Base-by-base conservation (phyloP, 2,797 vertebrate species). In the Eremophila alpestris region DNA sequence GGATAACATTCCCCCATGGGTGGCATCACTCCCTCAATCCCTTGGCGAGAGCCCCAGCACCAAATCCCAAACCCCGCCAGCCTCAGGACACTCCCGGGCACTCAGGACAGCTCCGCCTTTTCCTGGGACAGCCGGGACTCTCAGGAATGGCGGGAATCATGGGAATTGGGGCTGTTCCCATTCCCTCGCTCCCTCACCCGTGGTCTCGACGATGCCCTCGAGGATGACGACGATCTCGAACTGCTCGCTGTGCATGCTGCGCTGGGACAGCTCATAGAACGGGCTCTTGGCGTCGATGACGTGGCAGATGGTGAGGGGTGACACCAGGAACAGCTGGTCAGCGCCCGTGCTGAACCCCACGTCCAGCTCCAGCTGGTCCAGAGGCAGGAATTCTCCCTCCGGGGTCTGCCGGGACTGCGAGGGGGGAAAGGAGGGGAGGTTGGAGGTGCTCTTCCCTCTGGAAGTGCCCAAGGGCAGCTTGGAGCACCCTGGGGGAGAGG, bases 151-250 rank as follows among this genome's bases (percentile, higher is more conserved):
- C 36, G 36, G 36, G 36, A 36, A 36, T 36, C 36, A n/a, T n/a
- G n/a, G n/a, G n/a, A n/a, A n/a, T n/a, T n/a, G 36, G 36, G 36
- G 36, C 36, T 10, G 36, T 36, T 36, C 36, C 36, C 36, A 36
- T 36, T 36, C 36, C 36, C 36, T 36, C 36, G 10, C 36, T 36
- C 36, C 40, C 99, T 99, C 97, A 99, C 99, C 99, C 58, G 99
- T 99, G 30, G 99, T 99, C 97, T 99, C 99, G 80, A 99, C 99
- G 91, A 99, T 99, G 83, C 99, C 99, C 97, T 99, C 99, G 73
- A 99, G 98, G 97, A 99, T 99, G 97, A 99, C 99, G 91, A 99
- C 99, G 69, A 99, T 99, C 98, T 99, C 99, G 85, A 99, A 99
- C 97, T 99, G 99, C 97, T 99, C 99, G 0, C 97, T 99, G 90